Conservation (phyloP, 23 tunicate species). For the Corella eumyota region DNA sequence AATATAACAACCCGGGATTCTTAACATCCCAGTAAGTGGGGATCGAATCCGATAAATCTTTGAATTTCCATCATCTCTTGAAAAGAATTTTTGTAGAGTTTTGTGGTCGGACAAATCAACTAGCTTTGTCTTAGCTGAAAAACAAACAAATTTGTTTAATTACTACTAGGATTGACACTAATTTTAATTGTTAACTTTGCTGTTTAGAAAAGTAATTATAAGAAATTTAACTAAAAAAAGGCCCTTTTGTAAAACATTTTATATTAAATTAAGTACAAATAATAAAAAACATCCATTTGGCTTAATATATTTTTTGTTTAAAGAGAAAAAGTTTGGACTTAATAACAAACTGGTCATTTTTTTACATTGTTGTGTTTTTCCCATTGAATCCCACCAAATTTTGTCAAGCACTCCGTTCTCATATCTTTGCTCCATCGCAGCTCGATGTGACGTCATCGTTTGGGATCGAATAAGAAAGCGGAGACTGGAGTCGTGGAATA, state of each 20-base stretch:
- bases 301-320: too few relatives aligned
- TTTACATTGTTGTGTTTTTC: slow-evolving; percentile 29
- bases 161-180: too few relatives aligned
- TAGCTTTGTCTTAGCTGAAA: slow-evolving; percentile 21
- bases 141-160: too few relatives aligned
- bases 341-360: too few relatives aligned
- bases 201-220: too few relatives aligned
- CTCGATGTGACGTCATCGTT: slow-evolving; percentile 56
- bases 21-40: slow-evolving; percentile 18
- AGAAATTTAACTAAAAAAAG: too few relatives aligned
- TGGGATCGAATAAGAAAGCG: slow-evolving; percentile 10
- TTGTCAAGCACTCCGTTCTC: slow-evolving; percentile 11
- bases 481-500: slow-evolving; percentile 24
- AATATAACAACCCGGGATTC: slow-evolving; percentile 64
- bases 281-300: too few relatives aligned
- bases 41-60: slow-evolving; percentile 9
- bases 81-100: background rate
- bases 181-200: too few relatives aligned
- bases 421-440: slow-evolving; percentile 37
- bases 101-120: slow-evolving; percentile 18
- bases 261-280: too few relatives aligned
- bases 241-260: too few relatives aligned
- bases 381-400: slow-evolving; percentile 62
- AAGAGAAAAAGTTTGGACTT: too few relatives aligned
- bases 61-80: background rate